phyloP scores from a whole-genome alignment of 2,888 invertebrate species.

The Dione juno region DNA sequence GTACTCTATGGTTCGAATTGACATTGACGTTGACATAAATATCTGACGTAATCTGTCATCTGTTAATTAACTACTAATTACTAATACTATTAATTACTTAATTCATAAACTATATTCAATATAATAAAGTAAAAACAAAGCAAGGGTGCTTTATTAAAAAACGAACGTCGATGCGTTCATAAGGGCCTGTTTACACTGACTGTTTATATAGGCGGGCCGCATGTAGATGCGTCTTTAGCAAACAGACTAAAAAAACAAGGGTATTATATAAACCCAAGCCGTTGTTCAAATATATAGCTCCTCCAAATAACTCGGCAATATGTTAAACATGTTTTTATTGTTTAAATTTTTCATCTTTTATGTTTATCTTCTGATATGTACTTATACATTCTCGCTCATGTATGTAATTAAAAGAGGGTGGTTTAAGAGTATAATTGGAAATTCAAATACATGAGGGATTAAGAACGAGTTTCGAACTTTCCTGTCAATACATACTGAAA shows the following conservation, averaged over 20 bases:
- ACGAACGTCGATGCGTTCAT: slow-evolving; percentile 67
- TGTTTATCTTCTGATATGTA: slow-evolving; percentile 52
- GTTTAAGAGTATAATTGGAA: slow-evolving; percentile 37
- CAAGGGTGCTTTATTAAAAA: slow-evolving; percentile 68
- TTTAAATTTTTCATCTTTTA: slow-evolving; percentile 57
- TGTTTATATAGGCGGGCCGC: slow-evolving; percentile 77
- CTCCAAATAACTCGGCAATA: slow-evolving; percentile 59
- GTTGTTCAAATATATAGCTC: slow-evolving; percentile 53
- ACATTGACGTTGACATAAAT: slow-evolving; percentile 8
- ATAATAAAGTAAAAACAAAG: slow-evolving; percentile 59
- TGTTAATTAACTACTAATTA: slow-evolving; percentile 9
- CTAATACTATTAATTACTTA: background rate
- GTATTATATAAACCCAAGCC: slow-evolving; percentile 62
- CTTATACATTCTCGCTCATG: slow-evolving; percentile 40
- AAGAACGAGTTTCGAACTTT: slow-evolving; percentile 18
- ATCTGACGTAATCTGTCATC: background rate
- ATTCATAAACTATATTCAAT: slow-evolving; percentile 44
- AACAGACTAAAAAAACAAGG: slow-evolving; percentile 82
- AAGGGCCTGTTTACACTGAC: slow-evolving; percentile 75
- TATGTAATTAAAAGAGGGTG: slow-evolving; percentile 42
- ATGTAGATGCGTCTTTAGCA: slow-evolving; percentile 81
- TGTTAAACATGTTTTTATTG: slow-evolving; percentile 63
- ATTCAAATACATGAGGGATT: slow-evolving; percentile 42
- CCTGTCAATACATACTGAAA: slow-evolving; percentile 17
- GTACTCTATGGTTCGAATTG: slow-evolving; percentile 23